Conservation (phyloP, 2,888 invertebrate species). For the Noctuana brunneofusca region DNA sequence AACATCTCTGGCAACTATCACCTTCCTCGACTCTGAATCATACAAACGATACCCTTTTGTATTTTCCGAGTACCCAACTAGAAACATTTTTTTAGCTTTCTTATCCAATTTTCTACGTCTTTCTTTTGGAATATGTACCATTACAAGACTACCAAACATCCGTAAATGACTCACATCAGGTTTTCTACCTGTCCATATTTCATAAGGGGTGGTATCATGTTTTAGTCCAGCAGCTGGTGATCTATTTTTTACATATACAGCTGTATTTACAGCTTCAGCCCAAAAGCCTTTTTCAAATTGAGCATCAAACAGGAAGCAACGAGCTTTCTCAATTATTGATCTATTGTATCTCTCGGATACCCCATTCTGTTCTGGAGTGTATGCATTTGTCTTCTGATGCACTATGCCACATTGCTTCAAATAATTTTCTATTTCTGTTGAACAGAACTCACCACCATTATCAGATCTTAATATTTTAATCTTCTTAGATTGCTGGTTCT, state of each 20-base stretch:
- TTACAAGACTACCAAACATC: slow-evolving; percentile 24
- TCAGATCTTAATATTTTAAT: slow-evolving; percentile 29
- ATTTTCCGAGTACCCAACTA: slow-evolving; percentile 39
- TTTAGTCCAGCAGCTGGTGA: not conserved
- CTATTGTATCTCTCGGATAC: slow-evolving; percentile 31
- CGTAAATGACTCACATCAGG: slow-evolving; percentile 38
- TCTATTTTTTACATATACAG: not conserved
- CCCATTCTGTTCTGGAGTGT: slow-evolving; percentile 36
- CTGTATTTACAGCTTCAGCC: slow-evolving; percentile 12
- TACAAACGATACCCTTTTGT: slow-evolving; percentile 43
- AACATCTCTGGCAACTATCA: slow-evolving; percentile 1
- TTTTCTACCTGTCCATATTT: slow-evolving; percentile 36
- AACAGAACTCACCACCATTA: slow-evolving; percentile 30
- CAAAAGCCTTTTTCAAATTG: not conserved
- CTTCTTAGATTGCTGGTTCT: slow-evolving; percentile 5
- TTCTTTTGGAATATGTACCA: slow-evolving; percentile 40
- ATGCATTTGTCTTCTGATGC: slow-evolving; percentile 26
- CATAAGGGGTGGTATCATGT: not conserved
- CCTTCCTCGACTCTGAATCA: slow-evolving; percentile 26
- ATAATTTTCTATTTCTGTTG: slow-evolving; percentile 18
- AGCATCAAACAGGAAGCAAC: slow-evolving; percentile 4
- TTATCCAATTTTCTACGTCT: slow-evolving; percentile 10
- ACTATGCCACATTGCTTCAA: slow-evolving; percentile 28
- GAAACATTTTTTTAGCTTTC: not conserved
- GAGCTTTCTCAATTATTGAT: slow-evolving; percentile 33